Conservation (phyloP, 2,113 vertebrate species). For the Oncorhynchus clarkii region DNA sequence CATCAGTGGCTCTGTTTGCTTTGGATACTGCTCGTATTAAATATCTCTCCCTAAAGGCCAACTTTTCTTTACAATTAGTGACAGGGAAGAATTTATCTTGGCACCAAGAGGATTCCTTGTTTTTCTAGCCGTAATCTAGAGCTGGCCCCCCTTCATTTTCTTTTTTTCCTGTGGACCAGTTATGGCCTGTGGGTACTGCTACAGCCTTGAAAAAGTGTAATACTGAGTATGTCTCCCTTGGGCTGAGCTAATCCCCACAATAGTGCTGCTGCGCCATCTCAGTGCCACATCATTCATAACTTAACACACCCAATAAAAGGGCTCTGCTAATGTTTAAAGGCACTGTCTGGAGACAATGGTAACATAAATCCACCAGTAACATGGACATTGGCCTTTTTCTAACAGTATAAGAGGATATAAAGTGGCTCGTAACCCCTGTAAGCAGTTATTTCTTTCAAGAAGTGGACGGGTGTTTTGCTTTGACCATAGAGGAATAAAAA, state of each 20-base stretch:
- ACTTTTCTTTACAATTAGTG: slow-evolving; percentile 68
- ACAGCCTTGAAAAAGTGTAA: slow-evolving; percentile 27
- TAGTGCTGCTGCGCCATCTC: slow-evolving; percentile 47
- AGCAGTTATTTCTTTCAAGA: slow-evolving; percentile 40
- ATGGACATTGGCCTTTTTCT: slow-evolving; percentile 50
- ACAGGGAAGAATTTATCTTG: slow-evolving; percentile 67
- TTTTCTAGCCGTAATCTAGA: slow-evolving; percentile 50
- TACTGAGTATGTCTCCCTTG: slow-evolving; percentile 30
- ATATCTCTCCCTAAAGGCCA: slow-evolving; percentile 61
- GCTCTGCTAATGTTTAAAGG: slow-evolving; percentile 61
- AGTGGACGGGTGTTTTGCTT: slow-evolving; percentile 40
- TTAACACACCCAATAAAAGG: slow-evolving; percentile 64
- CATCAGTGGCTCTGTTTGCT: slow-evolving; percentile 70
- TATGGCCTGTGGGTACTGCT: slow-evolving; percentile 37
- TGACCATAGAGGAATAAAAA: slow-evolving; percentile 59
- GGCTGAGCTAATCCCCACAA: slow-evolving; percentile 49
- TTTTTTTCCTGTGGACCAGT: not conserved
- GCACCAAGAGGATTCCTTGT: slow-evolving; percentile 48
- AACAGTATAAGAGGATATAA: slow-evolving; percentile 37
- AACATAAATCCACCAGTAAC: slow-evolving; percentile 51
- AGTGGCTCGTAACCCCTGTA: slow-evolving; percentile 45
- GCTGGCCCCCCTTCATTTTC: slow-evolving; percentile 20
- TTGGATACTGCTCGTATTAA: slow-evolving; percentile 70
- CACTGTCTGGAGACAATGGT: slow-evolving; percentile 64
- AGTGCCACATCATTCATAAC: slow-evolving; percentile 56